A percentile compares a stretch with the other conserved stretches of the same genome.
Conservation (phyloP, 2,888 invertebrate species). For the Gibbula magus region DNA sequence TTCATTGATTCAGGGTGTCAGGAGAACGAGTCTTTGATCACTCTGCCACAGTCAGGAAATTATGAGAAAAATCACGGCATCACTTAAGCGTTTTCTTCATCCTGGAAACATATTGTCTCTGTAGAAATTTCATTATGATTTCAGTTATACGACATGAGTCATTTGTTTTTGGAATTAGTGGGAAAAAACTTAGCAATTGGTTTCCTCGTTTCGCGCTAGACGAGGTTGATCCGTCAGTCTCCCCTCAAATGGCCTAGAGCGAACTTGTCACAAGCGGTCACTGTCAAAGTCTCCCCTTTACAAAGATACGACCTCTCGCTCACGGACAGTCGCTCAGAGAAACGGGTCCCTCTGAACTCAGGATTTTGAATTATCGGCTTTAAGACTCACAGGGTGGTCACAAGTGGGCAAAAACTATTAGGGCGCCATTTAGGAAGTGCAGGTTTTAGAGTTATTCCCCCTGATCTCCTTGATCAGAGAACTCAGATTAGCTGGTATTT, state of each 20-base stretch:
- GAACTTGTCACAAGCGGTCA: background rate
- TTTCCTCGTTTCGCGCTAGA: background rate
- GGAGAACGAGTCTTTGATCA: background rate
- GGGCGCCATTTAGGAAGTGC: background rate
- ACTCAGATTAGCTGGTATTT: background rate
- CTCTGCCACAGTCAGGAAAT: background rate
- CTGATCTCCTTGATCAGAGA: constrained; percentile 2
- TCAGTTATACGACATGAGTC: constrained; percentile 19
- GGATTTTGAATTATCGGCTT: background rate
- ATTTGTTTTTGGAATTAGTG: constrained; percentile 18
- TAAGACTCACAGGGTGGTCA: background rate
- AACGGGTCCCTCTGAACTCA: too few relatives aligned
- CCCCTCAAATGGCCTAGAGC: constrained; percentile 6
- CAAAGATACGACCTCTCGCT: background rate
- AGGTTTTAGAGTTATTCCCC: background rate
- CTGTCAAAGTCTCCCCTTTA: background rate
- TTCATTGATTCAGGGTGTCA: background rate
- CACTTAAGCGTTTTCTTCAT: background rate
- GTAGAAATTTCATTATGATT: constrained; percentile 20
- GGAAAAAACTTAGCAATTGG: background rate
- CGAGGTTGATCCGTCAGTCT: background rate
- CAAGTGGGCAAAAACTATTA: constrained; percentile 8
- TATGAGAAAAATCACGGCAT: background rate
- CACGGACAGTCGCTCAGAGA: too few relatives aligned
- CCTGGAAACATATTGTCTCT: background rate